Base-by-base conservation (phyloP, 2,888 invertebrate species). In the Lasius fuliginosus region DNA sequence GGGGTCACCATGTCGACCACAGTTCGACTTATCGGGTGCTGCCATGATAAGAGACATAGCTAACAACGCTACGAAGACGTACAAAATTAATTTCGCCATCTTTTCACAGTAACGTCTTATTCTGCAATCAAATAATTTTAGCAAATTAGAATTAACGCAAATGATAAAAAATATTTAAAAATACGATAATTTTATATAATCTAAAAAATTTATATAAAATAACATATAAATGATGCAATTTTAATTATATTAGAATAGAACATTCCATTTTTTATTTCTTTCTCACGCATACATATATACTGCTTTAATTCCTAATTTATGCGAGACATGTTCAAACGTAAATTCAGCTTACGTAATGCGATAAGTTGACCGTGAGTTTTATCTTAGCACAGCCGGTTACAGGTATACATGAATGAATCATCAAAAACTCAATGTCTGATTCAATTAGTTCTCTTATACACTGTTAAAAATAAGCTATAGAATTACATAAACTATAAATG, bases 1-100 rank as follows among this genome's bases (percentile, higher is more conserved):
- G 36, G 88, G 60, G 84, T 93, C 94, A 75, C 94, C 94, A 62
- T 94, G 94, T 68, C 90, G 86, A 12, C 92, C 90, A 64, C 93
- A 93, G 0, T 6, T 71, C 1, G 40, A 0, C 12, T 87, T 91
- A 85, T 91, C 85, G 1, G 88, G n/a, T 8, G 91, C 89, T 15
- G 90, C 93, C 18, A 86, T 85, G 83, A 94, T 91, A 58, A 92
- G 67, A 49, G 90, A 89, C 9, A 87, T 82, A 11, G 90, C 88
- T 76, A 94, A 36, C 69, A 93, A 86, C 56, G 88, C 88, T 69
- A 92, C 67, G 40, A 93, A 76, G 30, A 90, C 53, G 64, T 90
- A 89, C 3, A 93, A 71, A 56, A 91, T 36, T 30, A 90, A 60
- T 83, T 92, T 93, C 8, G 91, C 73, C 93, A 93, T 93, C 58